phyloP scores from a whole-genome alignment of 2,888 invertebrate species.

The Plebejus melissa region DNA sequence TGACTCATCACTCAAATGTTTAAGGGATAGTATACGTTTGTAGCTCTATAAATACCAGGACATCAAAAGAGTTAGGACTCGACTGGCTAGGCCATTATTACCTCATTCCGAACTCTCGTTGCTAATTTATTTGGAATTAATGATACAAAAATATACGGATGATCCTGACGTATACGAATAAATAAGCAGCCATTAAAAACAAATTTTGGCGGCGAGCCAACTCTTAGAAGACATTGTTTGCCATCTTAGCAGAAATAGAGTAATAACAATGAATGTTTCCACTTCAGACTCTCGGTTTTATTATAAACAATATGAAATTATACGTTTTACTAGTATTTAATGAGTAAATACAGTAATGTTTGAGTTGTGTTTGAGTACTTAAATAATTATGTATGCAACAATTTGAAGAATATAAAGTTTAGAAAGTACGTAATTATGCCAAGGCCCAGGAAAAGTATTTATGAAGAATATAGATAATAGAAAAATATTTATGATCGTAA shows the following conservation, averaged over 20 bases:
- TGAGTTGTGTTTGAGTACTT: not conserved
- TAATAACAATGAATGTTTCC: conserved; percentile 35
- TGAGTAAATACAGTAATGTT: not conserved
- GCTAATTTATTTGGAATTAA: conserved; percentile 27
- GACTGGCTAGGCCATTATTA: not conserved
- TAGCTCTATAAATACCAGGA: not conserved
- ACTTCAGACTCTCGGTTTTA: conserved; percentile 7
- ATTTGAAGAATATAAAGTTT: not conserved
- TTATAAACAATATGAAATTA: conserved; percentile 17
- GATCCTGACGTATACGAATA: conserved; percentile 62
- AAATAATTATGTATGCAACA: not conserved
- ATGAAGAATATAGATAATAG: no score
- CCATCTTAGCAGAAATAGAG: conserved; percentile 62
- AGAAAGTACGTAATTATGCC: not conserved
- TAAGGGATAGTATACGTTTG: not conserved
- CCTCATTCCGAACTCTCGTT: not conserved
- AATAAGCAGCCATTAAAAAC: conserved; percentile 73
- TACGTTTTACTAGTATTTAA: conserved; percentile 4
- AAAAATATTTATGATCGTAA: not conserved
- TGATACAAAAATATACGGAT: conserved; percentile 46
- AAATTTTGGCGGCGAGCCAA: conserved; percentile 69
- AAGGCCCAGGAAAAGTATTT: not conserved
- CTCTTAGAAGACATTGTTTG: conserved; percentile 66
- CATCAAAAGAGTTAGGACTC: not conserved
- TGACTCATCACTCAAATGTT: not conserved